These are phyloP conservation scores for Electrophaes corylata DNA, from an alignment of 2,888 invertebrate species.

Conservation along the genomic window DNA sequence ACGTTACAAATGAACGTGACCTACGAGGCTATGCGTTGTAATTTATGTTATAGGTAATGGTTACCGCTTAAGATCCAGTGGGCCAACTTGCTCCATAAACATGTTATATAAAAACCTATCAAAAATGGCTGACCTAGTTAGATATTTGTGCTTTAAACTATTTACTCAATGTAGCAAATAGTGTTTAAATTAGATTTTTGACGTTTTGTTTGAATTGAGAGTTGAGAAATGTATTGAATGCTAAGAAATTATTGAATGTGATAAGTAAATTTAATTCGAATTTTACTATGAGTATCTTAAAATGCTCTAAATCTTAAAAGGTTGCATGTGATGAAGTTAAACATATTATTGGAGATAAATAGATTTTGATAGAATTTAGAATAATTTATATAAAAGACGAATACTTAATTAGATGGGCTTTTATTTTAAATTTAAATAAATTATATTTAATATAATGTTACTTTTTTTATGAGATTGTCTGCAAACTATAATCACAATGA, in stretches of 20 bases:
- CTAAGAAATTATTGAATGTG: no score
- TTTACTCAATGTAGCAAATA: background rate
- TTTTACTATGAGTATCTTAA: slow-evolving; percentile 8
- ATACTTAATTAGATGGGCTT: background rate
- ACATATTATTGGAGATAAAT: slow-evolving; percentile 7
- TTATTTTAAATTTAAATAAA: background rate
- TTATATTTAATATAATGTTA: slow-evolving; percentile 3
- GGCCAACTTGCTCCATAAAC: no score
- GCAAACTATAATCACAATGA: slow-evolving; percentile 12
- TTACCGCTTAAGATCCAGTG: no score
- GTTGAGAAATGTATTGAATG: slow-evolving; percentile 32
- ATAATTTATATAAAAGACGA: slow-evolving; percentile 1
- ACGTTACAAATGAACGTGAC: no score
- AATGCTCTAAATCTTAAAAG: background rate
- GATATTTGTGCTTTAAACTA: no score
- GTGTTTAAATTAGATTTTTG: slow-evolving; percentile 9
- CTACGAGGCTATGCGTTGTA: no score
- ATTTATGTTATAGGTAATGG: no score
- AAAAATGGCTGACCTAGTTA: no score
- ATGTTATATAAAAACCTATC: no score
- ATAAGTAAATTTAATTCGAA: slow-evolving; percentile 31
- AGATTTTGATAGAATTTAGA: background rate
- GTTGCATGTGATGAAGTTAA: background rate
- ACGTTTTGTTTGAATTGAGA: slow-evolving; percentile 3
- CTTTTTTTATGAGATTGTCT: slow-evolving; percentile 8